Conservation (phyloP, 1,140 invertebrate species). For the Adelges cooleyi region DNA sequence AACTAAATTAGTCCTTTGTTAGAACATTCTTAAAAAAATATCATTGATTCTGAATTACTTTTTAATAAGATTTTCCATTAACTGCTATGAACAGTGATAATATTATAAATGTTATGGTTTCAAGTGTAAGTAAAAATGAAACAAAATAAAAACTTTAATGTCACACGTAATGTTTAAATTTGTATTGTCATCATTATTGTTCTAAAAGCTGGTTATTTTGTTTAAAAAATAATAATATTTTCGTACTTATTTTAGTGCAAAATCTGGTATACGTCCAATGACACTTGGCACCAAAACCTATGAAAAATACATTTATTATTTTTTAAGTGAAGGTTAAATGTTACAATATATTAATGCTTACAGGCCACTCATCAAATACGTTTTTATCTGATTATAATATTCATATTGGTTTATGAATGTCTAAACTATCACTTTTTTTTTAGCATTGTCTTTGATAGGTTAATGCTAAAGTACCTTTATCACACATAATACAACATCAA, state of each 20-base stretch:
- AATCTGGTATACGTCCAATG: background rate
- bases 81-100: no score
- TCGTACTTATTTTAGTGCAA: constrained; percentile 22
- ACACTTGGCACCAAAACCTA: constrained; percentile 4
- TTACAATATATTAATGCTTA: background rate
- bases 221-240: constrained; percentile 9
- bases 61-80: no score
- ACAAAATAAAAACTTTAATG: no score
- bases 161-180: background rate
- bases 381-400: constrained; percentile 3
- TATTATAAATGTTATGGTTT: no score
- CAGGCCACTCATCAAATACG: background rate
- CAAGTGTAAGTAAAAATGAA: no score
- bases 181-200: no score
- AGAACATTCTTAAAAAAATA: no score
- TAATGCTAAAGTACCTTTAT: background rate
- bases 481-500: no score
- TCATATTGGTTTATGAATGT: background rate
- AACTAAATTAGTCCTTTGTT: no score
- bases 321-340: constrained; percentile 6
- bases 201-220: background rate
- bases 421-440: background rate
- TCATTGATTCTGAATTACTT: no score
- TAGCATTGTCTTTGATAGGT: background rate
- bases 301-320: background rate